Conservation (phyloP, 2,113 vertebrate genomes). For the Rana temporaria region DNA sequence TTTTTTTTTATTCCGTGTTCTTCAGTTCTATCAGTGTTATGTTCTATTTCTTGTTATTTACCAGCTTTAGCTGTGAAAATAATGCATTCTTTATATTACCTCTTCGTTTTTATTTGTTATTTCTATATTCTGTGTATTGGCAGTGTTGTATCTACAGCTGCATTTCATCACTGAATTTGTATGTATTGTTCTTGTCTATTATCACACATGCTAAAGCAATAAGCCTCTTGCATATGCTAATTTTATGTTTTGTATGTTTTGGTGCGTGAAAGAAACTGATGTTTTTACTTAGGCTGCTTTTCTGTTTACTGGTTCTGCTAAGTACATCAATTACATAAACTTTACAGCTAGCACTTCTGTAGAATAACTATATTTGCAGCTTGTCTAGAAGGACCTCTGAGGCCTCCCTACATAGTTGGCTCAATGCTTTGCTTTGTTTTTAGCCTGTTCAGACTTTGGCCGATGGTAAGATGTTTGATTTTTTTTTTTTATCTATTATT, state of each 20-base stretch:
- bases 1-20: too few relatives aligned
- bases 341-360: slow-evolving; percentile 30
- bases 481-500: background rate
- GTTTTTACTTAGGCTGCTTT: slow-evolving; percentile 16
- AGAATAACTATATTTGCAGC: slow-evolving; percentile 29
- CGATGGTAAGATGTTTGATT: slow-evolving; percentile 20
- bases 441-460: slow-evolving; percentile 25
- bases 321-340: slow-evolving; percentile 44
- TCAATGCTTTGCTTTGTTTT: slow-evolving; percentile 23
- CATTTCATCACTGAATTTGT: slow-evolving; percentile 17
- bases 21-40: too few relatives aligned
- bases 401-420: slow-evolving; percentile 17
- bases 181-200: slow-evolving; percentile 17
- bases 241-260: slow-evolving; percentile 41
- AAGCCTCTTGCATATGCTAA: slow-evolving; percentile 36
- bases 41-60: background rate
- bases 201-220: slow-evolving; percentile 41
- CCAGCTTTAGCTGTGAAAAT: background rate
- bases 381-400: background rate
- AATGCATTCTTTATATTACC: slow-evolving; percentile 4
- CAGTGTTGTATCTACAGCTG: slow-evolving; percentile 15
- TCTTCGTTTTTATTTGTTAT: slow-evolving; percentile 5
- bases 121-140: slow-evolving; percentile 7
- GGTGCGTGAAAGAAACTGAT: slow-evolving; percentile 21
- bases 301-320: slow-evolving; percentile 38